phyloP scores from a whole-genome alignment of 2,888 invertebrate genomes.

The Taenaris catops region DNA sequence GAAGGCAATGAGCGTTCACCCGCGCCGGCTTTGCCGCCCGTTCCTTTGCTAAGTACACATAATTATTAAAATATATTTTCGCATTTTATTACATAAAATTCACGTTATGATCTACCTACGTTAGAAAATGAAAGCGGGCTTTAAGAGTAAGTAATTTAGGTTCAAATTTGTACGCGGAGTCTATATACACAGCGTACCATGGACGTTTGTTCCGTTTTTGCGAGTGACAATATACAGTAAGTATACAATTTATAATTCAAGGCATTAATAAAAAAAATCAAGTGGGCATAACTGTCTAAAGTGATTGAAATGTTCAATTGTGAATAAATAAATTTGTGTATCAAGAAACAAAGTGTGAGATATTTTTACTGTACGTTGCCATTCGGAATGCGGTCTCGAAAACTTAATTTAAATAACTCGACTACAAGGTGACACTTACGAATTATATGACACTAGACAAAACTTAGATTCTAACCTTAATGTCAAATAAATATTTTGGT shows the following conservation, averaged over 20 bases:
- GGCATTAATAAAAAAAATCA: constrained; percentile 38
- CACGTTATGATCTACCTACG: constrained; percentile 78
- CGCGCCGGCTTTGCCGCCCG: constrained; percentile 74
- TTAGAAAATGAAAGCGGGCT: constrained; percentile 76
- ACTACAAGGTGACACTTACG: constrained; percentile 75
- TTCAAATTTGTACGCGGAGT: constrained; percentile 76
- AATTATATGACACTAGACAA: constrained; percentile 71
- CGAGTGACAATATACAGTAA: constrained; percentile 44
- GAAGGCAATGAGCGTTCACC: constrained; percentile 50
- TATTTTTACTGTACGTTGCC: constrained; percentile 38
- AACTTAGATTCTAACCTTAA: constrained; percentile 69
- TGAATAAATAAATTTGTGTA: too few relatives aligned
- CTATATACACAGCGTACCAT: constrained; percentile 77
- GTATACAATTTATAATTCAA: too few relatives aligned
- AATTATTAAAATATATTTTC: constrained; percentile 80
- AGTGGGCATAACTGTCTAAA: too few relatives aligned
- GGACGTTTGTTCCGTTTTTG: constrained; percentile 70
- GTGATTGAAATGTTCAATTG: too few relatives aligned
- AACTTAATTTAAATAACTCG: constrained; percentile 66
- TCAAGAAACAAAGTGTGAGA: too few relatives aligned
- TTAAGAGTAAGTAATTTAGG: constrained; percentile 67
- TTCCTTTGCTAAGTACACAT: constrained; percentile 76
- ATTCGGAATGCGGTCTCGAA: constrained; percentile 54
- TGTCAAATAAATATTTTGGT: constrained; percentile 68
- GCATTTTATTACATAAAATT: constrained; percentile 80